Evolutionary conservation across 2,113 vertebrate species (phyloP), one percentile per base, ranked within the genome.

Genomic region (Hippocampus barbouri): DNA sequence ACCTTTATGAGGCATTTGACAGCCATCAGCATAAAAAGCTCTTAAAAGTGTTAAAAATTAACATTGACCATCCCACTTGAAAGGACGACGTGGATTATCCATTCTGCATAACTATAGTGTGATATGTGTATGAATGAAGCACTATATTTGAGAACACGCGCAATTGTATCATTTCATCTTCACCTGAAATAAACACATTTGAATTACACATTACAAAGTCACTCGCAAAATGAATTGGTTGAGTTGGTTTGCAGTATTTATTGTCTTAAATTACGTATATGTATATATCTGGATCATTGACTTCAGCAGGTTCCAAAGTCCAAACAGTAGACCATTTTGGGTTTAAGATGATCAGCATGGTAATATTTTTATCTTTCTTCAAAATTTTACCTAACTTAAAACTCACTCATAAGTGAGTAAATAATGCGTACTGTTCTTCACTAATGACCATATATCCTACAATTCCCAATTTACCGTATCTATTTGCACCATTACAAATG

Each of bases 31-130:
- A 93, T 74, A 93, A 92, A 91, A 86, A 41, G 12, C 69, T 85
- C 66, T 15, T 85, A 87, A 88, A 88, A 63, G 8, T 66, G 91
- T 93, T 93, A 93, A 92, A 90, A 86, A 92, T 93, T 93, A 93
- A 93, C 91, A 79, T 21, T 27, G 70, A 83, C 90, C 83, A 87
- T 82, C 83, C 85, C 73, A 63, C 77, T 80, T 43, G 70, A 23
- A 61, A 78, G 20, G 11, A 65, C 43, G 38, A 0, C 47, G 34
- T 51, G 21, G 84, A 75, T 87, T 82, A 87, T n/a, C 27, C 56
- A 86, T 89, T 86, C 76, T 71, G 63, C 64, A 34, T 8, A 45
- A 68, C 59, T 65, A 43, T 43, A 34, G 7, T 18, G 4, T 40
- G 27, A 54, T 10, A 8, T 18, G 7, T 25, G 41, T 5, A 64